Evolutionary conservation across 1,140 invertebrate genomes (phyloP).

Genomic region (Radopholus similis): DNA sequence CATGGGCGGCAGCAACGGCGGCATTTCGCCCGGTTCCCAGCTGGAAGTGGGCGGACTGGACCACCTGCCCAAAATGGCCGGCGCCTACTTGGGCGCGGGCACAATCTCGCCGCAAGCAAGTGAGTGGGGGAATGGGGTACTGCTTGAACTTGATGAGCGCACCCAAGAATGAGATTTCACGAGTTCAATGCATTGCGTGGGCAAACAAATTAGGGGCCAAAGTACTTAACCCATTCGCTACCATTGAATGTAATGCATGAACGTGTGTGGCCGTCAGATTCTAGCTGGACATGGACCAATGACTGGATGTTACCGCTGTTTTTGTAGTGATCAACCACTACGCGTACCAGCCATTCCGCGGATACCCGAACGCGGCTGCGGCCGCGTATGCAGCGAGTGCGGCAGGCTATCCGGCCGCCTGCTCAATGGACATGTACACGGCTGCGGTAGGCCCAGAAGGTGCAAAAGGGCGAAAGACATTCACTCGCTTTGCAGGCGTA

Average conservation of each 20-base stretch:
- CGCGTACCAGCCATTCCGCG: constrained; percentile 3
- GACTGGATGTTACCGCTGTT: too few relatives aligned
- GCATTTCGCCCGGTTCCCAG: constrained; percentile 17
- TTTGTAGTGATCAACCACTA: constrained; percentile 12
- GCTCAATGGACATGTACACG: constrained; percentile 18
- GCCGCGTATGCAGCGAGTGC: background rate
- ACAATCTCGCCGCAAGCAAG: background rate
- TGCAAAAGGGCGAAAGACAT: background rate
- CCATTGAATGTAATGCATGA: too few relatives aligned
- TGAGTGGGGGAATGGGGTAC: background rate
- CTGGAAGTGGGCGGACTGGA: constrained; percentile 4
- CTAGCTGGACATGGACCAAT: too few relatives aligned
- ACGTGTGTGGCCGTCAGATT: too few relatives aligned
- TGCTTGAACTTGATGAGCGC: too few relatives aligned
- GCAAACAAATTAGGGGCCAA: background rate
- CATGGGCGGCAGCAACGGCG: background rate
- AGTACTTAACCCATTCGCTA: too few relatives aligned
- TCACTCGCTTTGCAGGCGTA: background rate
- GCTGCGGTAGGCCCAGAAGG: background rate
- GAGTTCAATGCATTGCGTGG: too few relatives aligned
- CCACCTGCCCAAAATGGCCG: constrained; percentile 7
- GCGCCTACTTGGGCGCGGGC: background rate
- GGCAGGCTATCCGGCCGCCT: background rate
- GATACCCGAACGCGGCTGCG: background rate
- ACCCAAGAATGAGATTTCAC: too few relatives aligned